Conservation (phyloP, 2,113 vertebrate genomes). For the Alces alces region DNA sequence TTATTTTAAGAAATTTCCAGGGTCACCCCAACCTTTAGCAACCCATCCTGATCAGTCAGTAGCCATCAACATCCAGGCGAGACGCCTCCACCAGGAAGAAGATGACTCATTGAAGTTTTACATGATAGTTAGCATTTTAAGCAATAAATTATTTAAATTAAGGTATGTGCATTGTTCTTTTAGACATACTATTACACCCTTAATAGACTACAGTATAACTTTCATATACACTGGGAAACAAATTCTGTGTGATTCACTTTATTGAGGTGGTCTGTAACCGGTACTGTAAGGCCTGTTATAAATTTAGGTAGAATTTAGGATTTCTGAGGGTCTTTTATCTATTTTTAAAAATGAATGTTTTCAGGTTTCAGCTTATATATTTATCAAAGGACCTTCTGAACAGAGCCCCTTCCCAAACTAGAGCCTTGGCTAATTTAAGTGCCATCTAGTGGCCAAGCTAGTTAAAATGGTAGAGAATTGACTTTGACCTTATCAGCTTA, state of each 20-base stretch:
- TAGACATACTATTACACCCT: not conserved
- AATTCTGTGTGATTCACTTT: not conserved
- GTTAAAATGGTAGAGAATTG: not conserved
- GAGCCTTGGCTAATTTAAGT: not conserved
- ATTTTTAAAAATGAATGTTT: not conserved
- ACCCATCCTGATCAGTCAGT: not conserved
- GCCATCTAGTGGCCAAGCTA: slow-evolving; percentile 40
- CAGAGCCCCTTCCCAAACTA: not conserved
- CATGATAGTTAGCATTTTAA: not conserved
- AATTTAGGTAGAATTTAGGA: not conserved
- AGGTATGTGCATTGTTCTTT: not conserved
- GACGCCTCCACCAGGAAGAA: not conserved
- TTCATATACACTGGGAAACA: not conserved
- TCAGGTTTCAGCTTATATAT: not conserved
- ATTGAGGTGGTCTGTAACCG: not conserved
- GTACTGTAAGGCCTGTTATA: not conserved
- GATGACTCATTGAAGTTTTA: not conserved
- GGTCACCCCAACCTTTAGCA: not conserved
- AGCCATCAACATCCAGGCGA: not conserved
- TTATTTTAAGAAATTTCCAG: not conserved
- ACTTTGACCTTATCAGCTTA: not conserved
- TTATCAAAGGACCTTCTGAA: not conserved
- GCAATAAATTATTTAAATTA: not conserved
- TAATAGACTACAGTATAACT: not conserved
- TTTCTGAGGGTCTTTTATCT: not conserved